Conservation (phyloP, 92 coral and sea anemone genomes). For the Heteractis magnifica region DNA sequence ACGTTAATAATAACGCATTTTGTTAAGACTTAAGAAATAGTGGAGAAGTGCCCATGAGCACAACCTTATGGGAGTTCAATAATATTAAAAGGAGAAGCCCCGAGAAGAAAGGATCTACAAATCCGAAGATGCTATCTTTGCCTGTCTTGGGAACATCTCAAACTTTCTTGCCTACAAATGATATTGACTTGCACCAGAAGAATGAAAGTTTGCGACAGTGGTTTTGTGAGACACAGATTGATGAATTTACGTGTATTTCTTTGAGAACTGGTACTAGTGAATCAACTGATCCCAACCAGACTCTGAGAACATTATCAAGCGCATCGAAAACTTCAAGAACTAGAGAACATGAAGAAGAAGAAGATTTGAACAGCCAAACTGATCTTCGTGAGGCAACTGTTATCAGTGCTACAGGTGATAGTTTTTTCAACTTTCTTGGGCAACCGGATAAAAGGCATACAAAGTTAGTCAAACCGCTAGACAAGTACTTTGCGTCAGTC, state of each 20-base stretch:
- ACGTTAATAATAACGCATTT: too few species aligned
- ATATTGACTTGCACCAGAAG: background rate
- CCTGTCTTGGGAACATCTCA: background rate
- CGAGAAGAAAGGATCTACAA: too few species aligned
- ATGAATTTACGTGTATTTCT: background rate
- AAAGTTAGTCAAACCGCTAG: background rate
- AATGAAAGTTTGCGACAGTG: background rate
- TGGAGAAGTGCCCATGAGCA: too few species aligned
- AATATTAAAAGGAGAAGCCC: too few species aligned
- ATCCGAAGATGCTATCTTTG: background rate
- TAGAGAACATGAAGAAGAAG: background rate
- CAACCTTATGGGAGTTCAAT: too few species aligned
- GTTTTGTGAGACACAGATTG: background rate
- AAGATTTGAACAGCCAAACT: background rate
- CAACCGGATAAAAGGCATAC: background rate
- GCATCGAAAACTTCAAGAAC: background rate
- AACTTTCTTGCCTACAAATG: background rate
- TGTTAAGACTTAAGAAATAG: too few species aligned
- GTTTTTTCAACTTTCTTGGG: background rate
- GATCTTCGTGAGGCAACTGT: background rate
- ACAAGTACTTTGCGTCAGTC: constrained; percentile 3
- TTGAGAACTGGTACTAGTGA: background rate
- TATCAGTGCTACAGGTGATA: background rate
- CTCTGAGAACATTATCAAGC: background rate
- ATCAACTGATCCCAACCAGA: background rate